phyloP scores from a whole-genome alignment of 2,888 invertebrate species.

The Plutella xylostella region DNA sequence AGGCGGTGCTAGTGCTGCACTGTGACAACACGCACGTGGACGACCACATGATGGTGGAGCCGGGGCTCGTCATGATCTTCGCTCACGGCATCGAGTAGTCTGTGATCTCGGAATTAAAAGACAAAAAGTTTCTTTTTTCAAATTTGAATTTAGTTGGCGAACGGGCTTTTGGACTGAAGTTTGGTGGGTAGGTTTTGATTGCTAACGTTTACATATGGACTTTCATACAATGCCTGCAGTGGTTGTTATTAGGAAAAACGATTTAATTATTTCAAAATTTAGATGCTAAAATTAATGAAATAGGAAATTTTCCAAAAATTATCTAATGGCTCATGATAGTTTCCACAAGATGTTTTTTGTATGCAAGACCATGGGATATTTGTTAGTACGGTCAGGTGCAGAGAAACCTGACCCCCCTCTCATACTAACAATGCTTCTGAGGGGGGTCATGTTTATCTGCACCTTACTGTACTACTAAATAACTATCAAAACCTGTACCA shows the following conservation, averaged over 20 bases:
- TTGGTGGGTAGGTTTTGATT: neutral
- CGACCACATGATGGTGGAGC: conserved; percentile 96
- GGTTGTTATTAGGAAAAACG: neutral
- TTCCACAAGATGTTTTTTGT: too few relatives aligned
- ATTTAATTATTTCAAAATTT: neutral
- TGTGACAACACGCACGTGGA: conserved; percentile 96
- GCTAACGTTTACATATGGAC: neutral
- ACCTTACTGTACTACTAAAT: too few relatives aligned
- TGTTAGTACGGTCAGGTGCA: too few relatives aligned
- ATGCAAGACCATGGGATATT: too few relatives aligned
- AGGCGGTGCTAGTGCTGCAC: conserved; percentile 93
- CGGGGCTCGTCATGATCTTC: conserved; percentile 98
- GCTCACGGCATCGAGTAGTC: conserved; percentile 92
- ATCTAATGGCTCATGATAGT: too few relatives aligned
- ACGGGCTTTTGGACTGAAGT: neutral
- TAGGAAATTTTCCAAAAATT: too few relatives aligned
- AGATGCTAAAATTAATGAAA: neutral
- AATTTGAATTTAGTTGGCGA: neutral
- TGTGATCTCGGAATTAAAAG: neutral
- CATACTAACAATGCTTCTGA: too few relatives aligned
- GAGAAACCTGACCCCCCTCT: too few relatives aligned
- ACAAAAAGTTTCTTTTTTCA: neutral
- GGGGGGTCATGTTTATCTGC: too few relatives aligned
- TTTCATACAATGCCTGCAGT: neutral
- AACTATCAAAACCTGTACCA: too few relatives aligned